Evolutionary conservation across 2,113 vertebrate species (phyloP).

Genomic region (Tetrax tetrax): DNA sequence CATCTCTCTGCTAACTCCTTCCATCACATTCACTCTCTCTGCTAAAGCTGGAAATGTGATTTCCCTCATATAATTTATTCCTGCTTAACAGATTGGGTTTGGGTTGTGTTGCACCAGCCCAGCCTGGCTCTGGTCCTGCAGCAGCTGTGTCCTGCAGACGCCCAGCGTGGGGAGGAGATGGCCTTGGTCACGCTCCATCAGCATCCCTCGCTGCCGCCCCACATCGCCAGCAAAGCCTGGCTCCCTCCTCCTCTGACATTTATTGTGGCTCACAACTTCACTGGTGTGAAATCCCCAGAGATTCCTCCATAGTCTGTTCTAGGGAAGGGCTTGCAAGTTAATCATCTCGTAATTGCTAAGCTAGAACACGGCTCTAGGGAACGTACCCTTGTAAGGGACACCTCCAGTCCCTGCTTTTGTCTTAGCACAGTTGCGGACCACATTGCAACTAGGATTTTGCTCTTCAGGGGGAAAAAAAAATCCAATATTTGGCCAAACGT

Average conservation of each 20-base stretch:
- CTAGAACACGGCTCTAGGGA: not conserved
- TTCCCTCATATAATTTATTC: not conserved
- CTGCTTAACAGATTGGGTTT: not conserved
- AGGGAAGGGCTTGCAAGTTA: not conserved
- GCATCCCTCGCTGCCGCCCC: not conserved
- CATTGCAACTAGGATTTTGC: not conserved
- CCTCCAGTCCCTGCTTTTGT: not conserved
- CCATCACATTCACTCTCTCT: not conserved
- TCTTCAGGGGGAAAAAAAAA: not conserved
- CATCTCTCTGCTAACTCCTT: not conserved
- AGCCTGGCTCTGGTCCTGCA: constrained; percentile 14
- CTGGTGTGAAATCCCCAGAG: not conserved
- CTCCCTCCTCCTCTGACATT: not conserved
- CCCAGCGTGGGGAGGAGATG: not conserved
- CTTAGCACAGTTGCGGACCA: not conserved
- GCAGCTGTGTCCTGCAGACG: constrained; percentile 30
- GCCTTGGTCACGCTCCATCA: not conserved
- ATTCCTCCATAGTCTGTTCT: not conserved
- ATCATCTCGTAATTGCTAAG: not conserved
- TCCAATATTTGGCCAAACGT: not conserved
- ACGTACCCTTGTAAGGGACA: not conserved
- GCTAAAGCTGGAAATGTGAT: not conserved
- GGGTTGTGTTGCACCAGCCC: not conserved
- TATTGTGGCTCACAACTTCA: not conserved
- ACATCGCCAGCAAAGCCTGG: not conserved